Evolutionary conservation across 2,888 invertebrate genomes (phyloP), one percentile per base, ranked within the genome.

Genomic region (Microdon myrmicae): DNA sequence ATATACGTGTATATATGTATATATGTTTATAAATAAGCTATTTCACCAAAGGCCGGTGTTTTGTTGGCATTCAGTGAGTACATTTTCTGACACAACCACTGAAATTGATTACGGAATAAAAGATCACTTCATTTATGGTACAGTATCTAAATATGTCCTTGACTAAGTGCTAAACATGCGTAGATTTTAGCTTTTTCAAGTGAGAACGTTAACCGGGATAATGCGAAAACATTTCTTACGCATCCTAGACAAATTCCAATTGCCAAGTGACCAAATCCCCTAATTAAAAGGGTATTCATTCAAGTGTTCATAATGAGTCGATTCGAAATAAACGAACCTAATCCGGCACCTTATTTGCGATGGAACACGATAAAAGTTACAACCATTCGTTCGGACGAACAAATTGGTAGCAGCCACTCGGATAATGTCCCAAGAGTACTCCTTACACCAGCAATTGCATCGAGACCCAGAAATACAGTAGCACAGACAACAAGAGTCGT

Each of bases 241-340:
- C 23, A 22, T 39, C 12, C 16, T 12, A 19, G 22, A n/a, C 43
- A 43, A 19, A 29, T 56, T 25, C 58, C 38, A 53, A 58, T 64
- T 43, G 20, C 37, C 37, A 51, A 47, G 47, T 53, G 58, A 64
- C 64, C 64, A 58, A 58, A 58, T 58, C 58, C 51, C 29, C 56
- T 58, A 64, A 64, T 64, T 64, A 64, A 64, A 53, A 64, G 45
- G 43, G 28, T 47, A 43, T 47, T 34, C 58, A 64, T 19, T 51
- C 32, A 51, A 64, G 51, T 58, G 64, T 64, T 58, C 51, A 64
- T 64, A 64, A 64, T 64, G 64, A 64, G 64, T 38, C 51, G 64
- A 58, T 64, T 58, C 58, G 48, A 64, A 64, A 53, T 58, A 64
- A 64, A 64, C 64, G 64, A 58, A 64, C 64, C 58, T 64, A 64